Percentiles rank a stretch among this genome's conserved stretches.
These are phyloP conservation scores for Formica exsecta DNA, from an alignment of 1,140 invertebrate species.

Conservation along the genomic window DNA sequence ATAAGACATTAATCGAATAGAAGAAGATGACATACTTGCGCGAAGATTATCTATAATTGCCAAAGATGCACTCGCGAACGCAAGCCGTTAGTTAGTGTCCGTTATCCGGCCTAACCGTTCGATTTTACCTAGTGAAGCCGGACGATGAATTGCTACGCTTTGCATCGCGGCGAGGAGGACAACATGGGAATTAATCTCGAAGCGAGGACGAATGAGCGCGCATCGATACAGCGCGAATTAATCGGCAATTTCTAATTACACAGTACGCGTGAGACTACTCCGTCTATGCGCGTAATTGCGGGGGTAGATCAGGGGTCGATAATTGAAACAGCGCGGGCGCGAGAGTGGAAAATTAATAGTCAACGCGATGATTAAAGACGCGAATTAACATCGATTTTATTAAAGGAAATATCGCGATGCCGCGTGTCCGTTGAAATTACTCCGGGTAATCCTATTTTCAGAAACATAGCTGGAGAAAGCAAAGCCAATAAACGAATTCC, in stretches of 20 bases:
- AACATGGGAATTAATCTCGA: conserved; percentile 1
- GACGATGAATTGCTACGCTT: conserved; percentile 41
- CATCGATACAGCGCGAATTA: conserved; percentile 29
- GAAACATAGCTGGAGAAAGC: background rate
- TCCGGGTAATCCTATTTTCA: background rate
- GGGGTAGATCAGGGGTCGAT: background rate
- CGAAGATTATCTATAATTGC: conserved; percentile 39
- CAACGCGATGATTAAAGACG: background rate
- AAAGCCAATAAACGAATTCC: background rate
- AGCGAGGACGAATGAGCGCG: background rate
- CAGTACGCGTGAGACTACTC: background rate
- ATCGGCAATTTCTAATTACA: conserved; percentile 38
- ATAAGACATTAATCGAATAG: background rate
- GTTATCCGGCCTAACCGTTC: conserved; percentile 50
- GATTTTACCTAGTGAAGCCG: conserved; percentile 26
- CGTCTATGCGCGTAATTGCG: background rate
- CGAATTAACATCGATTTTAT: conserved; percentile 7
- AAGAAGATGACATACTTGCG: conserved; percentile 10
- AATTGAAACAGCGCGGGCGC: background rate
- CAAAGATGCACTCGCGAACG: conserved; percentile 22
- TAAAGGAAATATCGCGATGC: background rate
- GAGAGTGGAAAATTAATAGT: background rate
- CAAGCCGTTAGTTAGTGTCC: conserved; percentile 47
- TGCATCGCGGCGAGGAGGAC: background rate
- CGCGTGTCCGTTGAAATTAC: background rate